A percentile compares a stretch with the other conserved stretches of the same genome.
Evolutionary conservation across 2,797 vertebrate species (phyloP).

Genomic region (Pygocentrus nattereri): DNA sequence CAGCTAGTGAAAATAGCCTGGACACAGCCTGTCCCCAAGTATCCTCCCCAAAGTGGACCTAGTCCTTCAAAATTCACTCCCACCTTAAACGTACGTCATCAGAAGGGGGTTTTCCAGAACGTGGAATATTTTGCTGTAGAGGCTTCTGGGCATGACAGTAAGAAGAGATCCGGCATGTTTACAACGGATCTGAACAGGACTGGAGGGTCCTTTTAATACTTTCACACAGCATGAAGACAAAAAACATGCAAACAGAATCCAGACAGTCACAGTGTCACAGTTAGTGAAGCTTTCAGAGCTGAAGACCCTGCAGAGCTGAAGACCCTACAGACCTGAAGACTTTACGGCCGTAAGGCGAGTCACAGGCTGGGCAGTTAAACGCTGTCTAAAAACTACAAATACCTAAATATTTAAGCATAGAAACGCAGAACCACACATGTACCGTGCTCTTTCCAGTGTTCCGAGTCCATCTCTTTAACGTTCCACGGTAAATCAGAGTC

Average conservation of each 20-base stretch:
- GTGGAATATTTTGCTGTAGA: background rate
- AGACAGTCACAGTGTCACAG: background rate
- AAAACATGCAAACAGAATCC: background rate
- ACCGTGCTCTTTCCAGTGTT: conserved; percentile 5
- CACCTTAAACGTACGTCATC: background rate
- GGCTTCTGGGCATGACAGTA: background rate
- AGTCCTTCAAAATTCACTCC: background rate
- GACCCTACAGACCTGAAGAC: background rate
- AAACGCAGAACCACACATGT: background rate
- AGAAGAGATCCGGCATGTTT: background rate
- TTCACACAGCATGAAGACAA: background rate
- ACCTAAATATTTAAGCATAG: background rate
- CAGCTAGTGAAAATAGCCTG: background rate
- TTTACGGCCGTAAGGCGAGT: background rate
- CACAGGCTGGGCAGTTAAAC: background rate
- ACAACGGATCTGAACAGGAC: background rate
- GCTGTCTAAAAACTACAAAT: background rate
- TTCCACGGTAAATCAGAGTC: background rate
- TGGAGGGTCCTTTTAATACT: background rate
- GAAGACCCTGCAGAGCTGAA: background rate
- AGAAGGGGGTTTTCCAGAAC: background rate
- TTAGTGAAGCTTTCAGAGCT: background rate
- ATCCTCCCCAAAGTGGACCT: background rate
- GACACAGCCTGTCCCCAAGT: background rate
- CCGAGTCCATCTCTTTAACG: background rate